Evolutionary conservation across 1,140 invertebrate genomes (phyloP).

Genomic region (Lamellibrachia luymesi): DNA sequence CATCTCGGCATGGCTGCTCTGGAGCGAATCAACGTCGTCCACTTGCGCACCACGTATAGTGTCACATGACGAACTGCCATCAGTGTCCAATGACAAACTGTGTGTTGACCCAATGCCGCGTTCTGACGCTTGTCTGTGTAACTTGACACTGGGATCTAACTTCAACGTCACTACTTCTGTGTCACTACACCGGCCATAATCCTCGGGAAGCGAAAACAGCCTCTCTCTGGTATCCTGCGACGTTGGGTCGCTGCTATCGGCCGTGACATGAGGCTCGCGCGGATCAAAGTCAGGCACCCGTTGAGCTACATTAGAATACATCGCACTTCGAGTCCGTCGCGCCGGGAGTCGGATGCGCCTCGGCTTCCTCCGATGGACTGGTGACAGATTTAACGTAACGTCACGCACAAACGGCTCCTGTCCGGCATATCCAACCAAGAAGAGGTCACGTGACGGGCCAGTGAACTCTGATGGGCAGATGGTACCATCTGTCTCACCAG

Average conservation of each 20-base stretch:
- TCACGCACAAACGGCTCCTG: neutral
- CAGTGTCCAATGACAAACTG: neutral
- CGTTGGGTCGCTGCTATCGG: neutral
- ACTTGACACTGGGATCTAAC: neutral
- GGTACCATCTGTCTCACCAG: neutral
- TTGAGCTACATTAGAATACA: neutral
- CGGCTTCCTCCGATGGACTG: neutral
- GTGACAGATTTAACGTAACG: neutral
- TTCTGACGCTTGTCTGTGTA: neutral
- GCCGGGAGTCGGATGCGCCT: neutral
- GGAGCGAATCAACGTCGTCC: neutral
- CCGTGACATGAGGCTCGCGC: neutral
- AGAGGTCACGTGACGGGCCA: neutral
- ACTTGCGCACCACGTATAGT: conserved; percentile 1
- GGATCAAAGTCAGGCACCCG: neutral
- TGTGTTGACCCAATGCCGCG: neutral
- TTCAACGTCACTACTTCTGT: neutral
- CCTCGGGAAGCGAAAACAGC: neutral
- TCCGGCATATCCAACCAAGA: neutral
- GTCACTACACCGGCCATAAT: neutral
- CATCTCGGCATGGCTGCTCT: neutral
- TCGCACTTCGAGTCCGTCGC: neutral
- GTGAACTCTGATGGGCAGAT: neutral
- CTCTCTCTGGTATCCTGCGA: neutral
- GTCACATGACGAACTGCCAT: neutral